These are phyloP conservation scores for Spea multiplicata DNA, from an alignment of 2,113 vertebrate species.

Conservation along the genomic window DNA sequence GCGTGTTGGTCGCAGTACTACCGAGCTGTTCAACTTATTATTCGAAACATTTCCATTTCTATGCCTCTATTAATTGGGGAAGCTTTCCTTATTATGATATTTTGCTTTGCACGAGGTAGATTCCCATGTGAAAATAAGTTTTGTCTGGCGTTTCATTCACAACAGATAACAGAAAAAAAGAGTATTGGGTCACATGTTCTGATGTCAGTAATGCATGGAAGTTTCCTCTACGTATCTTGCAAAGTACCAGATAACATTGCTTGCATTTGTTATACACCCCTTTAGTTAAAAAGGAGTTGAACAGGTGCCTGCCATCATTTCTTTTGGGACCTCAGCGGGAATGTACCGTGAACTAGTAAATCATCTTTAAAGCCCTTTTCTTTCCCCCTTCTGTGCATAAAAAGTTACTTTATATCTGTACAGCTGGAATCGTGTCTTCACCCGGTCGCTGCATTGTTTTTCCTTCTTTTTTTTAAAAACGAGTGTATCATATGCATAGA, in stretches of 20 bases:
- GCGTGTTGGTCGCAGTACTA: background rate
- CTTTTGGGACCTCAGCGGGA: slow-evolving; percentile 20
- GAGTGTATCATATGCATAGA: no score
- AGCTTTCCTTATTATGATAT: no score
- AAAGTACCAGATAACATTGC: no score
- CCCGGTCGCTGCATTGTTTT: background rate
- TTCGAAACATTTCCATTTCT: background rate
- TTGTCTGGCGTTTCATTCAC: no score
- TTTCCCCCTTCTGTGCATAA: slow-evolving; percentile 11
- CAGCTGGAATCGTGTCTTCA: slow-evolving; percentile 9
- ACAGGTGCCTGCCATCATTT: slow-evolving; percentile 30
- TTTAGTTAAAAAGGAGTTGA: background rate
- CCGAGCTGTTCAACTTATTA: background rate
- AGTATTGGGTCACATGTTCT: no score
- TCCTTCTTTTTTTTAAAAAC: no score
- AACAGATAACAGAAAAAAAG: no score
- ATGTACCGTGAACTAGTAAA: slow-evolving; percentile 38
- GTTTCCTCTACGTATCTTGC: no score
- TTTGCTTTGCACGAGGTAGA: no score
- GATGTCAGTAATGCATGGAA: no score
- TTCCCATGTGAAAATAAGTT: background rate
- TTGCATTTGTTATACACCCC: background rate
- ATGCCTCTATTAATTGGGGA: no score
- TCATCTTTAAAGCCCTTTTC: slow-evolving; percentile 36
- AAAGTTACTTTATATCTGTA: slow-evolving; percentile 39